Evolutionary conservation across 2,797 vertebrate genomes (phyloP), one percentile per base, ranked within the genome.

Genomic region (Neosilurus hyrtlii): DNA sequence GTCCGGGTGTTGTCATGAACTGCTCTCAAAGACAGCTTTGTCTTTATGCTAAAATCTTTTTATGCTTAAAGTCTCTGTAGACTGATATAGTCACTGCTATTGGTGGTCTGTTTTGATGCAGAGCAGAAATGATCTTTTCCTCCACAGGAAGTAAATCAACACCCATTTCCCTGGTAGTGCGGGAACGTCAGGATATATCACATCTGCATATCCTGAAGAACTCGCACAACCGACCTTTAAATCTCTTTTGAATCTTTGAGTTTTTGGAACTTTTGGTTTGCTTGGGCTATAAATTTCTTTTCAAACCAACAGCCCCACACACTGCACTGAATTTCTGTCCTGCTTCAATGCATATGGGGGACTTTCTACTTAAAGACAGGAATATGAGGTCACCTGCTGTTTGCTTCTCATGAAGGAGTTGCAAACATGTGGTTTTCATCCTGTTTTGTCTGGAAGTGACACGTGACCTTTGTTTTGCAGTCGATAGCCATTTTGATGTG

Each of bases 1-100:
- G 61, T 90, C 81, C 88, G 88, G 86, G 84, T 90, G 87, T 89
- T 93, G 89, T 90, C 88, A 87, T 84, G 80, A 76, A 83, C 81
- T 87, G 86, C 80, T 81, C 67, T 87, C 80, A 89, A 85, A 87
- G 85, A 88, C 73, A 65, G 62, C 89, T 51, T 75, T 65, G 52
- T 63, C 15, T 75, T 65, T 79, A 51, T 71, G 24, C 49, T 43
- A 43, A 4, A 43, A 65, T 66, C 56, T 56, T 56, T 56, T 18
- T 79, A 26, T 51, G 54, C 11, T 82, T 79, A 59, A 59, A 84
- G 70, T 22, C 15, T 57, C 16, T 35, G 35, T 51, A 66, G 81
- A 37, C 35, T 79, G 52, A 57, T 80, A 51, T n/a, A 59, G 62
- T 51, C 70, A 9, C 18, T 66, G 54, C 22, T 65, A 26, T 52